A percentile compares a stretch with the other conserved stretches of the same genome.
Evolutionary conservation across 2,113 vertebrate genomes (phyloP).

Genomic region (Rhizomys pruinosus): DNA sequence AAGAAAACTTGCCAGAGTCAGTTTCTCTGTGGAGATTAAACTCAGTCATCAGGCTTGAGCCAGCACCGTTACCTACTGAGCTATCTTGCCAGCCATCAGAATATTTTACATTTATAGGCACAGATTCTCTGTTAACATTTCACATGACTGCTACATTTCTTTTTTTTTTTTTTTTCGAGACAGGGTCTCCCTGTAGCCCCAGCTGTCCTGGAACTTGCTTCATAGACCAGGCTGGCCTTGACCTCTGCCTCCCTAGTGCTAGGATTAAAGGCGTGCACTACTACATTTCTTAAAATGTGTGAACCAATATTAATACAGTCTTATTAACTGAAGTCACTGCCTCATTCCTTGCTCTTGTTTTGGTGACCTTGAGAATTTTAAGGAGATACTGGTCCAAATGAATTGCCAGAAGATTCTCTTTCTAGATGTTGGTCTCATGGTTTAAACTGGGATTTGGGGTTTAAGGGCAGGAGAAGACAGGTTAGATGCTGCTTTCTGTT

Average conservation of each 20-base stretch:
- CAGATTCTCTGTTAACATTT: background rate
- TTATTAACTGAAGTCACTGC: conserved; percentile 31
- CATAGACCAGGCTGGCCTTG: too few relatives aligned
- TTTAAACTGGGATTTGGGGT: conserved; percentile 1
- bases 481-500: conserved; percentile 32
- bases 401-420: conserved; percentile 35
- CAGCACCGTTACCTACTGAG: background rate
- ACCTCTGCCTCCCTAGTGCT: too few relatives aligned
- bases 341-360: conserved; percentile 48
- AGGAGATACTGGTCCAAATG: conserved; percentile 23
- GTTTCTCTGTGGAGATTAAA: background rate
- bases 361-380: conserved; percentile 46
- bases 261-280: too few relatives aligned
- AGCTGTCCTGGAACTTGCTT: too few relatives aligned
- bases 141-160: too few relatives aligned
- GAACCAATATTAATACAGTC: conserved; percentile 12
- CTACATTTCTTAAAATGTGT: conserved; percentile 7
- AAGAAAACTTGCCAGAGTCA: background rate
- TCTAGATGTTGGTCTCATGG: conserved; percentile 43
- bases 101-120: background rate
- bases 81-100: background rate
- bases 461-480: conserved; percentile 7
- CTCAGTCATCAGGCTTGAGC: background rate
- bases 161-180: too few relatives aligned
- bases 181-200: background rate